Evolutionary conservation across 2,797 vertebrate genomes (phyloP).

Genomic region (Tragelaphus oryx): DNA sequence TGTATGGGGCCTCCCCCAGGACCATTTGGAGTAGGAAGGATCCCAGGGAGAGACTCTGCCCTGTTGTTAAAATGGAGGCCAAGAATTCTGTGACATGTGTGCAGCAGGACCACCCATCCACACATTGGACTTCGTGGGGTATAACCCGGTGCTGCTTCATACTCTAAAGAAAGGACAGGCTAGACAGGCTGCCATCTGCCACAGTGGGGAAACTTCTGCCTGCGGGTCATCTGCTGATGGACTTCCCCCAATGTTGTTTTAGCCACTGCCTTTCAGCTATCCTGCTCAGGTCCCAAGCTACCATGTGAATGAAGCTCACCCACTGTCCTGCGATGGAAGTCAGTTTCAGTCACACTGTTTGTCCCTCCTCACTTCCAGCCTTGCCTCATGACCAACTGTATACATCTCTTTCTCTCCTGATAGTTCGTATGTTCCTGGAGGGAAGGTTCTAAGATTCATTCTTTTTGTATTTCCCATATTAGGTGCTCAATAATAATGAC

Average conservation of each 20-base stretch:
- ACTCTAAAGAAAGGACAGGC: background rate
- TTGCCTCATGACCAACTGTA: background rate
- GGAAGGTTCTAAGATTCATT: background rate
- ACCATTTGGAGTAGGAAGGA: conserved; percentile 66
- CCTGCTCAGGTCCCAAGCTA: background rate
- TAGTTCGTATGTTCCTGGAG: background rate
- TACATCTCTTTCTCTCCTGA: background rate
- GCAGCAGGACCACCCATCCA: background rate
- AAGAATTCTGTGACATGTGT: conserved; percentile 66
- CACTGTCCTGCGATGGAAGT: background rate
- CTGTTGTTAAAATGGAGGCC: conserved; percentile 61
- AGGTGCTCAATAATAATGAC: background rate
- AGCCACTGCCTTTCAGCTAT: background rate
- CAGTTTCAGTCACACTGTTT: background rate
- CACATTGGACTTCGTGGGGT: accelerated
- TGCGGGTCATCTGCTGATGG: background rate
- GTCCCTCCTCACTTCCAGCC: background rate
- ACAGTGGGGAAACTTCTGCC: background rate
- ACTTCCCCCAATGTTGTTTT: background rate
- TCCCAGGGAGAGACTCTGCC: conserved; percentile 73
- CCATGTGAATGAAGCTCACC: background rate
- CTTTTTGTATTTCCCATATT: background rate
- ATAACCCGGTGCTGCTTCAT: accelerated
- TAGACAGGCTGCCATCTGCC: background rate
- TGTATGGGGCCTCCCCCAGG: conserved; percentile 53